phyloP scores from a whole-genome alignment of 2,888 invertebrate genomes.

The Sarcophaga variegata region DNA sequence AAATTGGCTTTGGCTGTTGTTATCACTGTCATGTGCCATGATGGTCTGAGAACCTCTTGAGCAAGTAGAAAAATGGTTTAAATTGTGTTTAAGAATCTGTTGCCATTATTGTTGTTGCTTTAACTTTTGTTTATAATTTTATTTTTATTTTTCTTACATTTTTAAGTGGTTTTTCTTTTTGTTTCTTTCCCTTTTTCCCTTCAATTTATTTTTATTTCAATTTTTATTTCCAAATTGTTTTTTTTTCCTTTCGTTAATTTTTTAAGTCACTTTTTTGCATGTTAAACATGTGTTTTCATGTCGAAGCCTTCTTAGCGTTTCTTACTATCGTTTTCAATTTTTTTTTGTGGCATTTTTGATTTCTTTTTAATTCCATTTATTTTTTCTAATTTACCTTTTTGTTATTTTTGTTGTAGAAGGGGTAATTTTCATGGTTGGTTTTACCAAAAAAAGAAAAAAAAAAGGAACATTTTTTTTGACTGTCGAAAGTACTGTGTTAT shows the following conservation, averaged over 20 bases:
- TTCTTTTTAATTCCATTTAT: slow-evolving; percentile 12
- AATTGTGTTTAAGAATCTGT: slow-evolving; percentile 57
- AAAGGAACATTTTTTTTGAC: background rate
- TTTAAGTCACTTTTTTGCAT: slow-evolving; percentile 53
- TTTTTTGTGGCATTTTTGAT: background rate
- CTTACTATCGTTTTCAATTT: slow-evolving; percentile 1
- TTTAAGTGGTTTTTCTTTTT: slow-evolving; percentile 35
- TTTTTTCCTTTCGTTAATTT: background rate
- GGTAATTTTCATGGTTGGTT: slow-evolving; percentile 23
- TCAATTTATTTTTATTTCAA: slow-evolving; percentile 8
- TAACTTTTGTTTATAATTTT: slow-evolving; percentile 3
- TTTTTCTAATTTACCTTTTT: slow-evolving; percentile 17
- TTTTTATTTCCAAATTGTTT: slow-evolving; percentile 20
- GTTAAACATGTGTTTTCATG: slow-evolving; percentile 63
- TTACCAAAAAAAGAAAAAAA: no score
- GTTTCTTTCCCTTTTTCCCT: slow-evolving; percentile 27
- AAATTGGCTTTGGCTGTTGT: background rate
- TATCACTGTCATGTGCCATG: background rate
- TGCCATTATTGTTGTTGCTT: background rate
- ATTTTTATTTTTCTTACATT: slow-evolving; percentile 43
- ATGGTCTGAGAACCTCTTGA: slow-evolving; percentile 6
- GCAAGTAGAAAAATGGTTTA: no score
- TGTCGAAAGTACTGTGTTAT: slow-evolving; percentile 54
- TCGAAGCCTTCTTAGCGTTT: slow-evolving; percentile 30
- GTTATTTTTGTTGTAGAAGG: background rate